Evolutionary conservation across 2,888 invertebrate species (phyloP), one percentile per base, ranked within the genome.

Genomic region (Ennomos quercinarius): DNA sequence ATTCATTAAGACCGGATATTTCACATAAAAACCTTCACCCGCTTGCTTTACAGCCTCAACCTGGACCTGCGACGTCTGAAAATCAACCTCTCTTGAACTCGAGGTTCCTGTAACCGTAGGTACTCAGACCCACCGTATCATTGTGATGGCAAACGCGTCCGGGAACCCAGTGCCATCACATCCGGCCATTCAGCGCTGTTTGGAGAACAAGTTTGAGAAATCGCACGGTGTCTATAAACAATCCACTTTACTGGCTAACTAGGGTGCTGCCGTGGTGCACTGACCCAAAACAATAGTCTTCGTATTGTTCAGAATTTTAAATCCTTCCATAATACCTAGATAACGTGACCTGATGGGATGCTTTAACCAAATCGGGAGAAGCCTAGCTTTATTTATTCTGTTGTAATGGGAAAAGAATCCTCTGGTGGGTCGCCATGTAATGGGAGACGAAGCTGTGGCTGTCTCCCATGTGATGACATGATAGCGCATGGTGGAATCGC

Each of bases 21-120:
- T 27, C 6, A 27, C 27, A 27, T 27, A 27, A 6, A 27, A 27
- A 6, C 27, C 27, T 27, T 27, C 27, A 27, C n/a, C 42, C 66
- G 70, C 70, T 49, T 8, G 48, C 57, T 45, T 44, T 8, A 51
- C 63, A 61, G 74, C 76, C 72, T 61, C 54, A 27, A 63, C 42
- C 57, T 36, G 49, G 70, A 59, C 60, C 69, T 71, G 66, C 66
- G 63, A 70, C 73, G 74, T 75, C 73, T 81, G 75, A 80, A 81
- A 83, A 79, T 76, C 78, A 80, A 80, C 78, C 79, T 81, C 73
- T 45, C 63, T 76, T 81, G 82, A 84, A 80, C 83, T 73, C 64
- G 17, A 39, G 36, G 44, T 51, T 60, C 63, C 68, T 69, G 70
- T 68, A 67, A 71, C 57, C 64, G 36, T 10, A 48, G 27, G 27